A percentile compares a stretch with the other conserved stretches of the same genome.
Evolutionary conservation across 2,113 vertebrate genomes (phyloP).

Genomic region (Zeus faber): DNA sequence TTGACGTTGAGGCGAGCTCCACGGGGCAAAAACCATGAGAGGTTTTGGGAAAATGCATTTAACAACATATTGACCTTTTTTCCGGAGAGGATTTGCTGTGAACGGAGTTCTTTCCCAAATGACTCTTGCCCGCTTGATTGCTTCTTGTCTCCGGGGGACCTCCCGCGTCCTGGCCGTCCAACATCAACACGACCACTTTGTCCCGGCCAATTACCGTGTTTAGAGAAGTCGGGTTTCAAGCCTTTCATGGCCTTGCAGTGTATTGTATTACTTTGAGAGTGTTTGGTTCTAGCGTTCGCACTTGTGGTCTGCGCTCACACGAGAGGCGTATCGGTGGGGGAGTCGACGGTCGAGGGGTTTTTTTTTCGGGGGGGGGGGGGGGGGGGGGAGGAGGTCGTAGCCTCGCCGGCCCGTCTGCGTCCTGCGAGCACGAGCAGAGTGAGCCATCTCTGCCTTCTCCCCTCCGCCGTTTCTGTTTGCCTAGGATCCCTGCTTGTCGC

Average conservation of each 20-base stretch:
- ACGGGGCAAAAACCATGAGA: constrained; percentile 4
- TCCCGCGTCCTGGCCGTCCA: constrained; percentile 27
- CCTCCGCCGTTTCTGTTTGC: not conserved
- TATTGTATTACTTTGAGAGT: constrained; percentile 51
- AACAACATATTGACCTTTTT: constrained; percentile 16
- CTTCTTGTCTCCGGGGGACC: constrained; percentile 37
- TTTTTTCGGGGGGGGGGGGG: no score
- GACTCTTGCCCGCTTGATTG: constrained; percentile 15
- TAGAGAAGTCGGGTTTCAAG: constrained; percentile 48
- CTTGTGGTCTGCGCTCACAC: constrained; percentile 62
- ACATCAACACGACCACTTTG: constrained; percentile 35
- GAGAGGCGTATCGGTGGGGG: constrained; percentile 40
- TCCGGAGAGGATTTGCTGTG: not conserved
- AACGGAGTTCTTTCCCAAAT: not conserved
- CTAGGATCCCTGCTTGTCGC: not conserved
- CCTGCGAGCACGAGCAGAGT: no score
- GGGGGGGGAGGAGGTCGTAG: no score
- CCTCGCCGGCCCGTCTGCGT: no score
- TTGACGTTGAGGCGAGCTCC: no score
- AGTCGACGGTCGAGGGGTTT: no score
- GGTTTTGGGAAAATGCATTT: constrained; percentile 13
- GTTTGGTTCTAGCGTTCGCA: constrained; percentile 58
- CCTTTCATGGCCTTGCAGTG: constrained; percentile 49
- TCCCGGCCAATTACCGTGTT: constrained; percentile 46
- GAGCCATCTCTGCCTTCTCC: no score